phyloP scores from a whole-genome alignment of 37 sponge, comb jelly and placozoan genomes.

The Dysidea cf. avara region DNA sequence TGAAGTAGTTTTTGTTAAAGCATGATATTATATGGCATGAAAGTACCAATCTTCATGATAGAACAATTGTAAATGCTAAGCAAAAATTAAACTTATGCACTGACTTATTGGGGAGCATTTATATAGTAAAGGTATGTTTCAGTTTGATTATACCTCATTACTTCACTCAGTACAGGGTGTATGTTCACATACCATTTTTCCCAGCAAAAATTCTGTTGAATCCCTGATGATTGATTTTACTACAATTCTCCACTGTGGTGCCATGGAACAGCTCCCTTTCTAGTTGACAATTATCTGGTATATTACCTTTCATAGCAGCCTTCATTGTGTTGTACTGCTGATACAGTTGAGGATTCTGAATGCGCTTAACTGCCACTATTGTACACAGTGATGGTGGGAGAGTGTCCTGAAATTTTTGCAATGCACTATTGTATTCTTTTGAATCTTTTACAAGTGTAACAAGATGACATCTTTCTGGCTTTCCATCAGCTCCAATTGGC shows the following conservation, averaged over 20 bases:
- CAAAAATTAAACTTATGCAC: too few relatives aligned
- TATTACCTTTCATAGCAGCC: not conserved
- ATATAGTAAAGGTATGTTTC: too few relatives aligned
- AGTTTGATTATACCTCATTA: too few relatives aligned
- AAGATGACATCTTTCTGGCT: not conserved
- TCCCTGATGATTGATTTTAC: constrained; percentile 48
- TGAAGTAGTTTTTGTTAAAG: too few relatives aligned
- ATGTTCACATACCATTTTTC: too few relatives aligned
- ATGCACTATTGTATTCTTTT: constrained; percentile 27
- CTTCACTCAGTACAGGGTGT: too few relatives aligned
- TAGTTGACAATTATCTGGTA: too few relatives aligned
- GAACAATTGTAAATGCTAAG: too few relatives aligned
- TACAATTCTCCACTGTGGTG: not conserved
- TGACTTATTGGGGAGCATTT: too few relatives aligned
- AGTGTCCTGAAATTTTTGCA: constrained; percentile 31
- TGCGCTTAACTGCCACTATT: constrained; percentile 24
- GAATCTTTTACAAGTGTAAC: constrained; percentile 15
- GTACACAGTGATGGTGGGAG: not conserved
- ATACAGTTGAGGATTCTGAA: constrained; percentile 48
- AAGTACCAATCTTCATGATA: too few relatives aligned
- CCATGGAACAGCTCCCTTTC: constrained; percentile 61
- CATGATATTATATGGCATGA: too few relatives aligned
- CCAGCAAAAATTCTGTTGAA: constrained; percentile 75
- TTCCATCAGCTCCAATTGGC: constrained; percentile 19
- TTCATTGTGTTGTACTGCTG: constrained; percentile 7